Evolutionary conservation across 2,888 invertebrate genomes (phyloP).

Genomic region (Heliconius cydno): DNA sequence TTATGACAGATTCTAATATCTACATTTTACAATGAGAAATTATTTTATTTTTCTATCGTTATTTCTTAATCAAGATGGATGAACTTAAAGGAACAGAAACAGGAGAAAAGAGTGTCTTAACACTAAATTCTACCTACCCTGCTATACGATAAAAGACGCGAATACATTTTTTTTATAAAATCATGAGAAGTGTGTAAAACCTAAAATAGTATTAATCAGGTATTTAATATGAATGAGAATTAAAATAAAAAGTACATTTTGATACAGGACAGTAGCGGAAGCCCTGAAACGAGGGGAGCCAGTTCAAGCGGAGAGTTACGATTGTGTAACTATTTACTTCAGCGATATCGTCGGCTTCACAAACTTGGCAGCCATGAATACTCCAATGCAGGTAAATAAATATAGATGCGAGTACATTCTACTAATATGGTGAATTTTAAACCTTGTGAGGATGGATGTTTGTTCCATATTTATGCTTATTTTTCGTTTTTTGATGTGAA

Average conservation of each 20-base stretch:
- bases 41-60: too few species aligned
- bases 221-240: neutral
- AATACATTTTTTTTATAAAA: neutral
- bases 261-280: constrained; percentile 89
- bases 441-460: too few species aligned
- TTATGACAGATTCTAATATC: too few species aligned
- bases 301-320: constrained; percentile 91
- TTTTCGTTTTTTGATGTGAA: too few species aligned
- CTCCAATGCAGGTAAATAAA: constrained; percentile 86
- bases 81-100: too few species aligned
- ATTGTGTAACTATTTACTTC: constrained; percentile 92
- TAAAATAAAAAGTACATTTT: neutral
- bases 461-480: too few species aligned
- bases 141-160: neutral
- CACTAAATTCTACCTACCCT: neutral
- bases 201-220: neutral
- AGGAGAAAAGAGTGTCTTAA: neutral
- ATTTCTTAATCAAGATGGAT: too few species aligned
- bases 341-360: constrained; percentile 94
- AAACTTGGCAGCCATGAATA: constrained; percentile 89
- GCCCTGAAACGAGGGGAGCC: constrained; percentile 90
- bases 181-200: neutral
- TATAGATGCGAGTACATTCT: neutral
- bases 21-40: too few species aligned
- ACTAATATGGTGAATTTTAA: too few species aligned